Evolutionary conservation across 2,888 invertebrate species (phyloP).

Genomic region (Tenthredo scrophulariae): DNA sequence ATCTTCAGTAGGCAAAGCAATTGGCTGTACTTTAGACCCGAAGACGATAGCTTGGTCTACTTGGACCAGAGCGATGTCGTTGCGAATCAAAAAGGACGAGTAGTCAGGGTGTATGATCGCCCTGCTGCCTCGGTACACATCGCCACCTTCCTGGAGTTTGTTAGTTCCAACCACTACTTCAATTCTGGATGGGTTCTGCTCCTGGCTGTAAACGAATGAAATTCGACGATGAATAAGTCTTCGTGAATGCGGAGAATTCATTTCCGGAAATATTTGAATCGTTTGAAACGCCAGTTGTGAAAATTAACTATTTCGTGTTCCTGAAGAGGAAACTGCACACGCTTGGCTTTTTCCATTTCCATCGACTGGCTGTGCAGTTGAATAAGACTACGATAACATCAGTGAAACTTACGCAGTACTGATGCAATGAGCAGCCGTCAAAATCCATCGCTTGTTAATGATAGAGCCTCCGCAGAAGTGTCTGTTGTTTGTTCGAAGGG

Average conservation of each 20-base stretch:
- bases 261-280: no score
- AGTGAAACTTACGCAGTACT: background rate
- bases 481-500: constrained; percentile 56
- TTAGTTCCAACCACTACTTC: constrained; percentile 27
- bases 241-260: no score
- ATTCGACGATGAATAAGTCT: background rate
- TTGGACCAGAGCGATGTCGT: constrained; percentile 1
- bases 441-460: constrained; percentile 61
- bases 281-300: no score
- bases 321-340: background rate
- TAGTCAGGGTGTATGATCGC: background rate
- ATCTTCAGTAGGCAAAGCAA: constrained; percentile 4
- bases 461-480: constrained; percentile 63
- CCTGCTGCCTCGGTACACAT: background rate
- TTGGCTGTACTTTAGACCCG: background rate
- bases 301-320: background rate
- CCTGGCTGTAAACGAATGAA: background rate
- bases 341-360: no score
- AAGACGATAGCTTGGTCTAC: background rate
- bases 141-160: background rate
- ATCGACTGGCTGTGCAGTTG: no score
- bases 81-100: background rate
- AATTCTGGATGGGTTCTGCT: background rate
- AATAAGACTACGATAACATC: background rate
- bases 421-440: constrained; percentile 58